phyloP scores from a whole-genome alignment of 2,888 invertebrate genomes.

The Fragum whitleyi region DNA sequence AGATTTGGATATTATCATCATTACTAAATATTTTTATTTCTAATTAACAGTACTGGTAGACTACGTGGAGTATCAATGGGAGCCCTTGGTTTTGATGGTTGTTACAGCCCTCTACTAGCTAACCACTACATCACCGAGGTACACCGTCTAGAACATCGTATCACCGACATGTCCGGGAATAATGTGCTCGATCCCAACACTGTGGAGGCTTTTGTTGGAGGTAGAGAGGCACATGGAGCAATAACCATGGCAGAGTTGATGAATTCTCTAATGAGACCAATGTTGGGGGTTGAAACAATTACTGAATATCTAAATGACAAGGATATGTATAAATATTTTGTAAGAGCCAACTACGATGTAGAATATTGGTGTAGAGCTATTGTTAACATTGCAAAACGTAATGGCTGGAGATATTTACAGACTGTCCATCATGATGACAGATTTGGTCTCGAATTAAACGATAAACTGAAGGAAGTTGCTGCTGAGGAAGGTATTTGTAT shows the following conservation, averaged over 20 bases:
- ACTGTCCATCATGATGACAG: conserved; percentile 55
- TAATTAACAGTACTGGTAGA: conserved; percentile 42
- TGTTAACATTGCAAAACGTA: conserved; percentile 81
- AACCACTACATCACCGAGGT: conserved; percentile 69
- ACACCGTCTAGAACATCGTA: conserved; percentile 63
- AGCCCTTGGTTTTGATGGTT: conserved; percentile 79
- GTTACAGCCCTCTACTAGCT: conserved; percentile 66
- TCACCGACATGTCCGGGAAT: conserved; percentile 65
- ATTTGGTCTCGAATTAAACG: conserved; percentile 67
- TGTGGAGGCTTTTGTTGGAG: conserved; percentile 78
- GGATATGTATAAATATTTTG: conserved; percentile 69
- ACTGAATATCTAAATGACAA: conserved; percentile 66
- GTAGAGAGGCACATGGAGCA: conserved; percentile 64
- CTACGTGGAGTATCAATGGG: conserved; percentile 76
- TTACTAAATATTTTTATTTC: too few species aligned
- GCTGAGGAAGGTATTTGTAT: conserved; percentile 80
- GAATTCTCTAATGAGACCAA: conserved; percentile 86
- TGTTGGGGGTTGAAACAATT: conserved; percentile 81
- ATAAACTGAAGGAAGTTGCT: conserved; percentile 66
- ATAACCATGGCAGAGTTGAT: conserved; percentile 85
- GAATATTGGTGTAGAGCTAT: conserved; percentile 76
- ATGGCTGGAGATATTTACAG: conserved; percentile 85
- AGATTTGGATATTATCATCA: too few species aligned
- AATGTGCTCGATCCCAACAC: conserved; percentile 72
- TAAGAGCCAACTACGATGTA: conserved; percentile 69